Evolutionary conservation across 2,797 vertebrate genomes (phyloP), one percentile per base, ranked within the genome.

Genomic region (Kryptopterus vitreolus): DNA sequence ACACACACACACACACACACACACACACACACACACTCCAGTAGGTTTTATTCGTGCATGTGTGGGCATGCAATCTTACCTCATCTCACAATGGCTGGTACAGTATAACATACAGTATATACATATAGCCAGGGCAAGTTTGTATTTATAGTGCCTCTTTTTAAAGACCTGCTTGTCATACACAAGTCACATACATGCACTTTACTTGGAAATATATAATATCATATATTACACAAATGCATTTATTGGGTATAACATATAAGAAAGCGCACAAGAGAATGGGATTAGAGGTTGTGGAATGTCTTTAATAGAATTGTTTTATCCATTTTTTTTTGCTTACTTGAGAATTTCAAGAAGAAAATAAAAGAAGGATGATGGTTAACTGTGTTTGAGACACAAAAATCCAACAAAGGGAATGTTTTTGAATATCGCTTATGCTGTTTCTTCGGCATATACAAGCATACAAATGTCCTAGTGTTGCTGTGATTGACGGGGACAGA

Each of bases 41-140:
- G 38, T 35, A 58, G 38, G 35, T 77, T 33, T 70, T n/a, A 76
- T 82, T 78, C 62, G 16, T 62, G 57, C 71, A 18, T 46, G 75
- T 82, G 66, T 70, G 62, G 79, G 72, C 78, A 81, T 72, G 63
- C 46, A 68, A 80, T 53, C 76, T 73, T 69, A 79, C 73, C 70
- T 53, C 31, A 72, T 20, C 70, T 55, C 70, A 72, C 29, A 55
- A 72, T 55, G 11, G 69, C 22, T 55, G 69, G 50, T 55, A 72
- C 29, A 55, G 11, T 35, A 24, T 3, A 35, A 9, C 50, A 35
- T 43, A 38, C 35, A 38, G 35, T 38, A 29, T 72, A 31, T 24
- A 73, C 53, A 43, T 73, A 73, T 38, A 38, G 52, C 6, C 22
- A 57, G 24, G 53, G 22, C 22, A 57, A 57, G 31, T 55, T 57